Conservation (phyloP, 23 tunicate genomes). For the Ciona savignyi region DNA sequence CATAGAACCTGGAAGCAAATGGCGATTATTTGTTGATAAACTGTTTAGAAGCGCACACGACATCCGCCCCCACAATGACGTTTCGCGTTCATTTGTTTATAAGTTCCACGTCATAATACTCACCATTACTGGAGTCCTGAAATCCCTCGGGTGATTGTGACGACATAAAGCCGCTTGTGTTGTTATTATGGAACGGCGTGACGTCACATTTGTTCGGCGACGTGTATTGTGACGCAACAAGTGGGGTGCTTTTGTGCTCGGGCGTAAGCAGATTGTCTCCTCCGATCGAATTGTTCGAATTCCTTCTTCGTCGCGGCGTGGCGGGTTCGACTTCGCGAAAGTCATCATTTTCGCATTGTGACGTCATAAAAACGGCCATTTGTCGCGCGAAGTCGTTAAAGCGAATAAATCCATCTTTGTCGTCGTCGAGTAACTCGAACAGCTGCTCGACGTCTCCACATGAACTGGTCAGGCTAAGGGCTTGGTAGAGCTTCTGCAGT, state of each 20-base stretch:
- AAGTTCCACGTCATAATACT: not conserved
- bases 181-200: not conserved
- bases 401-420: slow-evolving; percentile 36
- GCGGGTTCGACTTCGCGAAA: not conserved
- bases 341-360: not conserved
- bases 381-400: slow-evolving; percentile 40
- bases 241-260: not conserved
- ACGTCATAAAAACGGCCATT: slow-evolving; percentile 21
- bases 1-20: not conserved
- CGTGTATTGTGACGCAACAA: not conserved
- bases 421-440: slow-evolving; percentile 41
- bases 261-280: not conserved
- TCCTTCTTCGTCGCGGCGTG: not conserved
- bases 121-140: not conserved
- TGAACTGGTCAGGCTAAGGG: slow-evolving; percentile 27
- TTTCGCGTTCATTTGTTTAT: not conserved
- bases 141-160: not conserved
- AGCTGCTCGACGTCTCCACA: slow-evolving; percentile 29
- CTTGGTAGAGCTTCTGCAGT: slow-evolving; percentile 32
- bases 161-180: slow-evolving; percentile 24
- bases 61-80: not conserved
- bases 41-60: too few species aligned
- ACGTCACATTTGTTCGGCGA: not conserved
- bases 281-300: slow-evolving; percentile 4
- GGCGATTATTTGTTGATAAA: not conserved